phyloP scores from a whole-genome alignment of 2,888 invertebrate species.

The Arge pagana region DNA sequence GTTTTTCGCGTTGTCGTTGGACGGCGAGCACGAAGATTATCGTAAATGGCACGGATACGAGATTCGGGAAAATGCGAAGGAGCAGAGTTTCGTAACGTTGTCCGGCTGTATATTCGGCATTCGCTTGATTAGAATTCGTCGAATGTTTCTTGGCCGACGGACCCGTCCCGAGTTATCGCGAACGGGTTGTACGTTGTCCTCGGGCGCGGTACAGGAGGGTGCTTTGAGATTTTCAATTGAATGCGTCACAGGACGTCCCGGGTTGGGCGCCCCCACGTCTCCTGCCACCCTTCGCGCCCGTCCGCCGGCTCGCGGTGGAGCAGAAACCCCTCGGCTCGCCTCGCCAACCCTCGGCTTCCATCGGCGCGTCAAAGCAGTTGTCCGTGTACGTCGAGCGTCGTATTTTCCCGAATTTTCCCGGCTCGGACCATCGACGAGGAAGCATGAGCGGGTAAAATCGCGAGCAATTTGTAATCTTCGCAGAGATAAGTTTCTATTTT shows the following conservation, averaged over 20 bases:
- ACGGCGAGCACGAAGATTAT: no score
- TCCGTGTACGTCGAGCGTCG: conserved; percentile 20
- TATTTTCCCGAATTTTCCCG: conserved; percentile 37
- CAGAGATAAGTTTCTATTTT: conserved; percentile 42
- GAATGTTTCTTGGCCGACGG: no score
- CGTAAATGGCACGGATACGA: no score
- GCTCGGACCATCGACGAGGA: neutral
- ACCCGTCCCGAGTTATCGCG: conserved; percentile 17
- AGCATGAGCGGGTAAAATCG: neutral
- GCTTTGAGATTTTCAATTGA: conserved; percentile 54
- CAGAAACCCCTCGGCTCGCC: conserved; percentile 32
- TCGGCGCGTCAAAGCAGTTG: conserved; percentile 28
- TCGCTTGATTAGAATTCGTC: no score
- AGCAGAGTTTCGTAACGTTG: no score
- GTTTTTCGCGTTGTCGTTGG: no score
- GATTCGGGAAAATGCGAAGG: no score
- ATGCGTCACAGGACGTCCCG: conserved; percentile 52
- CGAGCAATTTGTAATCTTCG: neutral
- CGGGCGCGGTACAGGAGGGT: conserved; percentile 43
- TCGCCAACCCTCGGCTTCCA: conserved; percentile 29
- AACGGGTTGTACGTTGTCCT: conserved; percentile 40
- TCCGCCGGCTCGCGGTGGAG: conserved; percentile 29
- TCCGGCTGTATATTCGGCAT: no score
- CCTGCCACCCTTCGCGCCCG: conserved; percentile 24
- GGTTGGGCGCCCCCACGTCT: conserved; percentile 41